A percentile compares a stretch with the other conserved stretches of the same genome.
Evolutionary conservation across 2,113 vertebrate genomes (phyloP).

Genomic region (Heptranchias perlo): DNA sequence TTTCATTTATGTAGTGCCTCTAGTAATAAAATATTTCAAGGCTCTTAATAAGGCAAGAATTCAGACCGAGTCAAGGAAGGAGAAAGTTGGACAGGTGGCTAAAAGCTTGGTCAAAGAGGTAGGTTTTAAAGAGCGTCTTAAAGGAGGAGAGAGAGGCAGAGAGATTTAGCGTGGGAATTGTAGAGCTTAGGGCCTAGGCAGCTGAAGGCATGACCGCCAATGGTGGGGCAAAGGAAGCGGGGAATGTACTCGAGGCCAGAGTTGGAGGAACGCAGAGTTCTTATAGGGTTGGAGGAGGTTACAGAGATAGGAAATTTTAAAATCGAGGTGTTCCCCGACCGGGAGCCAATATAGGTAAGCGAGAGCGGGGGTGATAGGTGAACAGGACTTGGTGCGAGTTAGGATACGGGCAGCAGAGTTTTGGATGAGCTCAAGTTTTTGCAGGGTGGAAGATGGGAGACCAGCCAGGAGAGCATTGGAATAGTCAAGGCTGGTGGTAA

Average conservation of each 20-base stretch:
- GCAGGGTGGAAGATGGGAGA: neutral
- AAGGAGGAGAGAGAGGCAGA: neutral
- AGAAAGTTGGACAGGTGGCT: neutral
- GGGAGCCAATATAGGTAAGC: neutral
- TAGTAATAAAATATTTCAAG: neutral
- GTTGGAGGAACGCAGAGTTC: neutral
- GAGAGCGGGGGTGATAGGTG: neutral
- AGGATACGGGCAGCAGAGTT: neutral
- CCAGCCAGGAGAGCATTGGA: neutral
- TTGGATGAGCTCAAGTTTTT: neutral
- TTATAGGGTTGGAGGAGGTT: neutral
- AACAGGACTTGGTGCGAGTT: too few species aligned
- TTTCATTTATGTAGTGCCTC: neutral
- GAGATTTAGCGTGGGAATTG: neutral
- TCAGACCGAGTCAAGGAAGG: neutral
- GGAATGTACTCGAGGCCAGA: too few species aligned
- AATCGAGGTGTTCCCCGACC: neutral
- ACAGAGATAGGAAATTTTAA: neutral
- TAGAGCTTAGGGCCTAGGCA: neutral
- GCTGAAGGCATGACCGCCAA: neutral
- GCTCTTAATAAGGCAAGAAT: neutral
- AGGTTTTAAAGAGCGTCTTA: neutral
- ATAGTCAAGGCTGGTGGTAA: neutral
- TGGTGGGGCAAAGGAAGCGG: neutral
- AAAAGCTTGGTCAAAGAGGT: neutral